A percentile compares a stretch with the other conserved stretches of the same genome.
Conservation (phyloP, 92 coral and sea anemone species). For the Scolanthus callimorphus region DNA sequence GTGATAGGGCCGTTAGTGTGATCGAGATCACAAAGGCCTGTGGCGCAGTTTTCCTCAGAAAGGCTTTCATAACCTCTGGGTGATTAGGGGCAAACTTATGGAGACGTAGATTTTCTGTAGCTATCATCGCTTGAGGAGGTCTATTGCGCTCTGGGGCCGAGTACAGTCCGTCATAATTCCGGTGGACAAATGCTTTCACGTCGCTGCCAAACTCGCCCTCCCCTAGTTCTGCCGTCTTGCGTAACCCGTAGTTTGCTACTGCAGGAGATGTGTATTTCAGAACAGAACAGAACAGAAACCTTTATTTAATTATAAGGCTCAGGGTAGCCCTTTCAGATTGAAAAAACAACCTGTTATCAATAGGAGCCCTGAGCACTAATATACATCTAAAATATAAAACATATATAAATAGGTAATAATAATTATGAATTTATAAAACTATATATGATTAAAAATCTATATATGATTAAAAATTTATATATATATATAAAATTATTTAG, state of each 20-base stretch:
- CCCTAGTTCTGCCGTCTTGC: too few relatives aligned
- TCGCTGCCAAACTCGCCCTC: background rate
- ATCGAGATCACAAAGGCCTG: background rate
- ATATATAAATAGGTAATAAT: too few relatives aligned
- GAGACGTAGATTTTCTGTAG: background rate
- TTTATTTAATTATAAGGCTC: too few relatives aligned
- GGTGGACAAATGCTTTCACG: background rate
- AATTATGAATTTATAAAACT: too few relatives aligned
- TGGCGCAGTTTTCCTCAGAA: background rate
- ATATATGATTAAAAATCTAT: too few relatives aligned
- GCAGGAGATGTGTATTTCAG: conserved; percentile 58
- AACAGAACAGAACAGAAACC: conserved; percentile 9
- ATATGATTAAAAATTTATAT: too few relatives aligned
- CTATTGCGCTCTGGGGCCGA: background rate
- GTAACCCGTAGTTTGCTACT: conserved; percentile 39
- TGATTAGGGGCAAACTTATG: background rate
- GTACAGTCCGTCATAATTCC: background rate
- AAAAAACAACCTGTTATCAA: too few relatives aligned
- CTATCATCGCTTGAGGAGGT: background rate
- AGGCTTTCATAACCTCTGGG: background rate
- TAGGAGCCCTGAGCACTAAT: too few relatives aligned
- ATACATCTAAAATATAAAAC: too few relatives aligned
- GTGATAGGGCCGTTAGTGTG: background rate
- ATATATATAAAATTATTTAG: too few relatives aligned
- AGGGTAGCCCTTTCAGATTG: too few relatives aligned